Evolutionary conservation across 2,113 vertebrate species (phyloP).

Genomic region (Carollia perspicillata): DNA sequence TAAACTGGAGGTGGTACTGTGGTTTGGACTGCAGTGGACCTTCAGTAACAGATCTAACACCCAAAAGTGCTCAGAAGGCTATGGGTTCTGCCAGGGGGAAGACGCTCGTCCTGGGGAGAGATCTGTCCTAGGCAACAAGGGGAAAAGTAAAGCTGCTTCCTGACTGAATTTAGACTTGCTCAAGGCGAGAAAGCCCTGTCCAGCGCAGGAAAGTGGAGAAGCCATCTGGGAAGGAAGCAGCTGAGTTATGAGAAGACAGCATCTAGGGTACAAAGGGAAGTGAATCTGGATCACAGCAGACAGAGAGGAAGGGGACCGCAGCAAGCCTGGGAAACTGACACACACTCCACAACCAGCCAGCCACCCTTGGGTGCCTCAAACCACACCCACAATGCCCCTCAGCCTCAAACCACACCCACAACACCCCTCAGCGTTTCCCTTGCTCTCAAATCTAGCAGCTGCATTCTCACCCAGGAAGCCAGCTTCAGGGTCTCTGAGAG

Average conservation of each 20-base stretch:
- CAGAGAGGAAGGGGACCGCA: fast-evolving
- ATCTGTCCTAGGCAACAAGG: not conserved
- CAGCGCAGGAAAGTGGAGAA: not conserved
- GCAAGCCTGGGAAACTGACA: not conserved
- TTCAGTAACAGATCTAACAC: not conserved
- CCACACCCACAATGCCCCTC: too few relatives aligned
- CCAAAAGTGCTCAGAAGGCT: not conserved
- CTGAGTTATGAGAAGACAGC: not conserved
- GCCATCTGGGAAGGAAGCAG: not conserved
- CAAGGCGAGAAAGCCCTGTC: not conserved
- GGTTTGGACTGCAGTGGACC: not conserved
- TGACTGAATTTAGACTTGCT: not conserved
- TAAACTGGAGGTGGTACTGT: not conserved
- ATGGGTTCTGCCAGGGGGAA: not conserved
- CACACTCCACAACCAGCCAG: too few relatives aligned
- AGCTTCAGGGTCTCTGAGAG: not conserved
- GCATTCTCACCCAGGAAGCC: not conserved
- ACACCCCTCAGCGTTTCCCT: too few relatives aligned
- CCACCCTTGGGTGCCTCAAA: fast-evolving
- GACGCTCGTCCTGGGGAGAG: not conserved
- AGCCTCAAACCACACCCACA: not conserved
- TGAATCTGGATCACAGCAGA: not conserved
- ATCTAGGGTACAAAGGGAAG: not conserved
- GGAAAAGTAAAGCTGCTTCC: not conserved
- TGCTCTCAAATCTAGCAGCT: not conserved